Evolutionary conservation across 2,888 invertebrate species (phyloP), one percentile per base, ranked within the genome.

Genomic region (Anthoptus insignis): DNA sequence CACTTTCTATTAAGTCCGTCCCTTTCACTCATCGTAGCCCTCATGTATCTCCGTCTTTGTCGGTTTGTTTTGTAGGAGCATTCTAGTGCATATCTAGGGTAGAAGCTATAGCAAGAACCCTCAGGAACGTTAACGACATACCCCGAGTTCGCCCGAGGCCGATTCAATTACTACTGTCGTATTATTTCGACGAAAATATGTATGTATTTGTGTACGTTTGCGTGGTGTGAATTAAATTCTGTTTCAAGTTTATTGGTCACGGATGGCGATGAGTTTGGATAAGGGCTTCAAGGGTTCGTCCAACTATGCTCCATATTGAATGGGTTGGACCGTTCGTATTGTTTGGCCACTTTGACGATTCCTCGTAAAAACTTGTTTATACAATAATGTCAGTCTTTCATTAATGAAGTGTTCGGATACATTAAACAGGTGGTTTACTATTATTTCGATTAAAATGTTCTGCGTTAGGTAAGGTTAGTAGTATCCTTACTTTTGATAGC

Each of bases 161-260:
- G 91, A 93, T 91, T 91, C 92, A 91, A 93, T 93, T 93, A 93
- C 92, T 89, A 91, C 90, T 86, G 88, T 88, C 86, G 89, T 91
- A 91, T 91, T 91, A 91, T 91, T 89, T 87, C 85, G 87, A 87
- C 84, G 89, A 91, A 91, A 91, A 91, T 92, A 91, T 92, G 89
- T 91, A 88, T 89, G 88, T 89, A 83, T 89, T 88, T 85, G 83
- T 88, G 84, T 85, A 78, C 76, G 78, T 81, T 80, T 78, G 87
- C 89, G 88, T 79, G 89, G 91, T 88, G 88, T 89, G 87, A 89
- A 91, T 91, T 91, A 83, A 88, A 88, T 88, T 88, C 86, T 89
- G 87, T 87, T 86, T 83, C 83, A 81, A 84, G 85, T 89, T 89
- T 89, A 89, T 89, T 88, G 89, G 88, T 88, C 85, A 86, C 81